phyloP scores from a whole-genome alignment of 2,797 vertebrate species.

The Gorsachius magnificus region DNA sequence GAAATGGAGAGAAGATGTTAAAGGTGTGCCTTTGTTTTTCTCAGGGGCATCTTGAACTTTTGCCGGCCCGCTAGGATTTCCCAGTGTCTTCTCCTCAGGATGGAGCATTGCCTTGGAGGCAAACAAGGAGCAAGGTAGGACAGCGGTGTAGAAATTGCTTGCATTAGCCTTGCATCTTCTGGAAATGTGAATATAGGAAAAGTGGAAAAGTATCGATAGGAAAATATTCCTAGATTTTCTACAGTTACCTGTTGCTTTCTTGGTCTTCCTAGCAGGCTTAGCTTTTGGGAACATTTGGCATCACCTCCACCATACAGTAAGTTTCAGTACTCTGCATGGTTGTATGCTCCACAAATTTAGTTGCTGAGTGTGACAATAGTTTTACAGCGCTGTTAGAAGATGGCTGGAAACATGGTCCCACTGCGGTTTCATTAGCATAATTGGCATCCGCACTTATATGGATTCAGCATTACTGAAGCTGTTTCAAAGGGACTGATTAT shows the following conservation, averaged over 20 bases:
- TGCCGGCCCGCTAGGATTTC: rapidly evolving
- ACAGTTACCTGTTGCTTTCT: background rate
- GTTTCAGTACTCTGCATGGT: background rate
- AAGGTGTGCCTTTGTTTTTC: background rate
- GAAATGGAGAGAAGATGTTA: background rate
- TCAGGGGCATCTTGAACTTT: background rate
- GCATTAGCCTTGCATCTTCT: background rate
- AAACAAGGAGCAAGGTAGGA: background rate
- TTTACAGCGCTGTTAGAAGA: background rate
- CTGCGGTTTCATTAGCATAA: conserved; percentile 54
- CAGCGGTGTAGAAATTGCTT: background rate
- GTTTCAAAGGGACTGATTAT: conserved; percentile 65
- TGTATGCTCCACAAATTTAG: background rate
- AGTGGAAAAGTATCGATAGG: background rate
- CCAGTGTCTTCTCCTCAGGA: background rate
- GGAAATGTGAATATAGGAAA: background rate
- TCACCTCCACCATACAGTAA: background rate
- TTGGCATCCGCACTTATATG: background rate
- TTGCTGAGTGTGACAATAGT: conserved; percentile 27
- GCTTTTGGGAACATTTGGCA: background rate
- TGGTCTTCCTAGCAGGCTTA: background rate
- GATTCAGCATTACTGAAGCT: conserved; percentile 38
- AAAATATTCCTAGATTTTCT: background rate
- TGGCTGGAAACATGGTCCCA: background rate
- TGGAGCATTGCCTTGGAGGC: background rate